Evolutionary conservation across 2,888 invertebrate species (phyloP), one percentile per base, ranked within the genome.

Genomic region (Platycheirus albimanus): DNA sequence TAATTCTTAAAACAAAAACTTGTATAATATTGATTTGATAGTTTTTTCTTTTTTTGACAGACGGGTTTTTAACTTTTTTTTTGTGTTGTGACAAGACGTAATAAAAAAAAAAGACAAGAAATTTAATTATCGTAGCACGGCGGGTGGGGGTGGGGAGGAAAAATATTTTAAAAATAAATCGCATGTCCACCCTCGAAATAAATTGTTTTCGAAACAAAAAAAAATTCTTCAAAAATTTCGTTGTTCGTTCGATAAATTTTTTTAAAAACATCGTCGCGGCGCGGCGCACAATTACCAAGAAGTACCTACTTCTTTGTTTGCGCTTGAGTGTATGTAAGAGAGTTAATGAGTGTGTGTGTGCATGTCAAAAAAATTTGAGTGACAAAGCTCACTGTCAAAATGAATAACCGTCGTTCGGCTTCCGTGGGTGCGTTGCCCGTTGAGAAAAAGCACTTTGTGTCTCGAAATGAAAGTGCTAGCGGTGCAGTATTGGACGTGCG

Each of bases 401-500:
- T 90, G 85, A 88, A 87, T 71, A 87, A 90, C 38, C 92, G 92
- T 86, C 93, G 95, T 89, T 95, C 95, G 90, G 92, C 93, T 87
- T 94, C 95, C 86, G 94, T 94, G 90, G 95, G 95, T 87, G 93
- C 93, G 70, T 90, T 93, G 88, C 93, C 93, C 74, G 90, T 93
- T 87, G 92, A 93, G 87, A 93, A 93, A 88, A 92, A 93, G 84
- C 92, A 94, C 87, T 93, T 94, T 88, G 94, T 94, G 70, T 95
- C 95, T 80, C 93, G 95, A 87, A 94, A 93, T 89, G 94, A 94
- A 88, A 94, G 95, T 89, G 94, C 94, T 85, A 93, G 94, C 87
- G 93, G 94, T 86, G 93, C 92, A 86, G 94, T 96, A 78, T 93
- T 95, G 88, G 96, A 96, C 90, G 96, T 96, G 83, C 94, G 96